These are phyloP conservation scores for Trypoxylon attenuatum DNA, from an alignment of 2,888 invertebrate genomes.

Conservation along the genomic window DNA sequence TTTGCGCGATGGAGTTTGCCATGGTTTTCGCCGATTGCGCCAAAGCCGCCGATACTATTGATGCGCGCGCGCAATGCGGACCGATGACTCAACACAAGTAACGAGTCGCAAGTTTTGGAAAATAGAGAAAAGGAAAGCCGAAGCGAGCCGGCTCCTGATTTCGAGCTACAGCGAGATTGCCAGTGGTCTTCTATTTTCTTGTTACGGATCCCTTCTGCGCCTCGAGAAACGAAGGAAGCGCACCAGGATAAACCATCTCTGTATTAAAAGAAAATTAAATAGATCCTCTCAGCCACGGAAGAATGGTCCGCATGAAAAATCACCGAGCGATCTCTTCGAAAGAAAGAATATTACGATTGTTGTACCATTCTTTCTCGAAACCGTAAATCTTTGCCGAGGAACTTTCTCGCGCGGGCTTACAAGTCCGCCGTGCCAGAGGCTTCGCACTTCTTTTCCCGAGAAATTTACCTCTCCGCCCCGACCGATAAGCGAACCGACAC, in stretches of 20 bases:
- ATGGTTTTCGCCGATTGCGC: neutral
- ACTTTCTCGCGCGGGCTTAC: constrained; percentile 16
- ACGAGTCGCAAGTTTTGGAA: too few species aligned
- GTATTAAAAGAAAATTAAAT: constrained; percentile 46
- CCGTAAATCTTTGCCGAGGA: constrained; percentile 51
- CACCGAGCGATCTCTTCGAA: constrained; percentile 31
- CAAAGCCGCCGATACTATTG: too few species aligned
- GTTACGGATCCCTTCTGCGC: neutral
- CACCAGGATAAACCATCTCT: constrained; percentile 19
- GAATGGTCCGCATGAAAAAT: constrained; percentile 42
- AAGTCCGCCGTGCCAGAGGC: constrained; percentile 19
- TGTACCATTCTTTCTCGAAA: constrained; percentile 40
- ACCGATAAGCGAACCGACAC: constrained; percentile 24
- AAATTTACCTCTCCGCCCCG: neutral
- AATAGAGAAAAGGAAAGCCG: too few species aligned
- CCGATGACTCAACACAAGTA: too few species aligned
- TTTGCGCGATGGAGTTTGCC: constrained; percentile 14
- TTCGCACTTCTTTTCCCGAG: constrained; percentile 11
- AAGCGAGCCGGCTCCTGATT: too few species aligned
- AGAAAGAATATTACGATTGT: constrained; percentile 48
- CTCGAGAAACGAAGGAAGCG: neutral
- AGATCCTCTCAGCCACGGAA: constrained; percentile 15
- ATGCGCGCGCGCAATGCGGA: too few species aligned
- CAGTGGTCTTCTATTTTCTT: neutral
- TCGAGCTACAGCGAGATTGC: too few species aligned